Evolutionary conservation across 2,113 vertebrate species (phyloP).

Genomic region (Bucco capensis): DNA sequence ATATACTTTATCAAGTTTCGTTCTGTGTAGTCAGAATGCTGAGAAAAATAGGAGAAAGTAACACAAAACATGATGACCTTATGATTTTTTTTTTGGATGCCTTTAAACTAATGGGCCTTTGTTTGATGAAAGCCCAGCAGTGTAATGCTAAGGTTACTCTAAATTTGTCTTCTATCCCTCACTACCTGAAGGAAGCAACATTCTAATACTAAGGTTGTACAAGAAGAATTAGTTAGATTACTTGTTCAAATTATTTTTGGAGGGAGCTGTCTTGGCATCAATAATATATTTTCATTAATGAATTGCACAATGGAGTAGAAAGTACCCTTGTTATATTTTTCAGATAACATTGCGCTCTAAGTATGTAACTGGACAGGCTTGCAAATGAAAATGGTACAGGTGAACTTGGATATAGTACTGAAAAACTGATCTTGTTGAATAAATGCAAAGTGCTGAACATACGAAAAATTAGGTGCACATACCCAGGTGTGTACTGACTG

Average conservation of each 20-base stretch:
- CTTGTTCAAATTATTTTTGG: background rate
- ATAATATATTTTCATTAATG: background rate
- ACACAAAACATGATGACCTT: background rate
- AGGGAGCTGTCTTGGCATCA: background rate
- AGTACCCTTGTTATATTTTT: background rate
- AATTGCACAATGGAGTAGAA: background rate
- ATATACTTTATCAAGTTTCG: slow-evolving; percentile 38
- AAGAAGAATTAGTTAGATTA: background rate
- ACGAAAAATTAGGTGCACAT: background rate
- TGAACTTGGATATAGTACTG: background rate
- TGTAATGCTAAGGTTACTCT: background rate
- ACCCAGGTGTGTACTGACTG: background rate
- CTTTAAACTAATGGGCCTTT: slow-evolving; percentile 2
- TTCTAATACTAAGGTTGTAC: background rate
- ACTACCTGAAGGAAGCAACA: background rate
- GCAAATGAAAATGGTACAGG: background rate
- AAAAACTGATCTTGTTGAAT: background rate
- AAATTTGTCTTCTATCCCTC: background rate
- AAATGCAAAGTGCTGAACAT: background rate
- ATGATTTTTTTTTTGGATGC: background rate
- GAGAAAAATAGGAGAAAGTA: slow-evolving; percentile 1
- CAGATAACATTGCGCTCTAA: background rate
- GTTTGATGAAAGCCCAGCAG: background rate
- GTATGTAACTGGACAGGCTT: background rate
- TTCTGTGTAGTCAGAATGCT: background rate